These are phyloP conservation scores for Thaumatotibia leucotreta DNA, from an alignment of 1,140 invertebrate genomes.

Conservation along the genomic window DNA sequence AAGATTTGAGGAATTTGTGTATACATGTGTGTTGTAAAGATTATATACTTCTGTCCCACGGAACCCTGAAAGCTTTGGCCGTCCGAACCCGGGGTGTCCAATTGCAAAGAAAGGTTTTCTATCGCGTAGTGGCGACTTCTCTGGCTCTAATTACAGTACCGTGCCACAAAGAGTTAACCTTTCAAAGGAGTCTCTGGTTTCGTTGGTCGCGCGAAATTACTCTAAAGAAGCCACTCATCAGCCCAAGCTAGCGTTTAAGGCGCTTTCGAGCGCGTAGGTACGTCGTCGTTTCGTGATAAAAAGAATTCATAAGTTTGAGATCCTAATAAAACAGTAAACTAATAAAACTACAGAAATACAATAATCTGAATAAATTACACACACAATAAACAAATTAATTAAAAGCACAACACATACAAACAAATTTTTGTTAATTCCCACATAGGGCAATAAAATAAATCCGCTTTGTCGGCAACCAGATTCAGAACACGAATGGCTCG, in stretches of 20 bases:
- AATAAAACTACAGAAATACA: too few relatives aligned
- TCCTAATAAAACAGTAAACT: too few relatives aligned
- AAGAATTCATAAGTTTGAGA: slow-evolving; percentile 1
- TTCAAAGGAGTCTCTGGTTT: slow-evolving; percentile 38
- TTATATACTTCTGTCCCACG: too few relatives aligned
- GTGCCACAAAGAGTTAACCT: slow-evolving; percentile 35
- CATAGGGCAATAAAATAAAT: too few relatives aligned
- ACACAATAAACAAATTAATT: too few relatives aligned
- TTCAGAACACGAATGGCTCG: too few relatives aligned
- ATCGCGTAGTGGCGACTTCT: slow-evolving; percentile 24
- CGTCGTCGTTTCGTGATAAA: not conserved
- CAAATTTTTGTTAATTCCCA: too few relatives aligned
- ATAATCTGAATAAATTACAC: too few relatives aligned
- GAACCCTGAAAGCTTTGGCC: slow-evolving; percentile 9
- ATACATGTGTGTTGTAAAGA: too few relatives aligned
- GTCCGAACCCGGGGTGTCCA: slow-evolving; percentile 30
- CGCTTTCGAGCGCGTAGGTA: not conserved
- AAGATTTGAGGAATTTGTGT: too few relatives aligned
- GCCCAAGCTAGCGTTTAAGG: slow-evolving; percentile 5
- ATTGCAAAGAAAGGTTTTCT: slow-evolving; percentile 27
- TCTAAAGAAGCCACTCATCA: slow-evolving; percentile 4
- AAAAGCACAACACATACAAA: too few relatives aligned
- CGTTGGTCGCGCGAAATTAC: slow-evolving; percentile 25
- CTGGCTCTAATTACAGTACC: slow-evolving; percentile 35
- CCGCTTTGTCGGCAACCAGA: too few relatives aligned